These are phyloP conservation scores for Volucella inflata DNA, from an alignment of 2,888 invertebrate genomes.

Conservation along the genomic window DNA sequence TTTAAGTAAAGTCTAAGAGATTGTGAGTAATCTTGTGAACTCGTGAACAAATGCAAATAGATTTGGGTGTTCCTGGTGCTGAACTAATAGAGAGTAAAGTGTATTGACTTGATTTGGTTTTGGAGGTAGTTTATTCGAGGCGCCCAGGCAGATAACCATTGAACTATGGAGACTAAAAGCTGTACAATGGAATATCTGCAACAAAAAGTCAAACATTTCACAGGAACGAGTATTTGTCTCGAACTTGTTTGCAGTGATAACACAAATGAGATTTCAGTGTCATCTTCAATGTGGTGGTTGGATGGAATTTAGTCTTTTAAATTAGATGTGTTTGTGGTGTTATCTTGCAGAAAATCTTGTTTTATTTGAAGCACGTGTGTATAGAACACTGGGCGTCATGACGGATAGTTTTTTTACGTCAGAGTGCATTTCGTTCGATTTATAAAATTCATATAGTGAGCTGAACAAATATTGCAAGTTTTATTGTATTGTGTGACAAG, in stretches of 20 bases:
- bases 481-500: no score
- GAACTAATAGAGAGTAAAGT: background rate
- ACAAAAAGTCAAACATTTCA: background rate
- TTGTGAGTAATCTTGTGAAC: background rate
- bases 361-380: background rate
- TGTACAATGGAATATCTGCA: background rate
- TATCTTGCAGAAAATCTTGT: background rate
- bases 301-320: conserved; percentile 1
- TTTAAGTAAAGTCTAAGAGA: background rate
- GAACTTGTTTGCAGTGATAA: conserved; percentile 32
- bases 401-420: no score
- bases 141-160: conserved; percentile 10
- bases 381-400: no score
- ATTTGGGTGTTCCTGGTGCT: background rate
- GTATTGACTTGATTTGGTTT: conserved; percentile 40
- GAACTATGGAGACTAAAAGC: conserved; percentile 2
- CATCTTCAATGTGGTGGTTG: conserved; percentile 18
- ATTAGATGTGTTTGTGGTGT: background rate
- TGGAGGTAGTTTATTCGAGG: conserved; percentile 2
- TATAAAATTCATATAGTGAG: no score
- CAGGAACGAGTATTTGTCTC: background rate
- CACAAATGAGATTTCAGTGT: conserved; percentile 5
- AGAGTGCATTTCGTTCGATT: no score
- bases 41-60: background rate
- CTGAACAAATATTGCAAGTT: no score